Conservation (phyloP, 2,888 invertebrate species). For the Drosophila macrothrix region DNA sequence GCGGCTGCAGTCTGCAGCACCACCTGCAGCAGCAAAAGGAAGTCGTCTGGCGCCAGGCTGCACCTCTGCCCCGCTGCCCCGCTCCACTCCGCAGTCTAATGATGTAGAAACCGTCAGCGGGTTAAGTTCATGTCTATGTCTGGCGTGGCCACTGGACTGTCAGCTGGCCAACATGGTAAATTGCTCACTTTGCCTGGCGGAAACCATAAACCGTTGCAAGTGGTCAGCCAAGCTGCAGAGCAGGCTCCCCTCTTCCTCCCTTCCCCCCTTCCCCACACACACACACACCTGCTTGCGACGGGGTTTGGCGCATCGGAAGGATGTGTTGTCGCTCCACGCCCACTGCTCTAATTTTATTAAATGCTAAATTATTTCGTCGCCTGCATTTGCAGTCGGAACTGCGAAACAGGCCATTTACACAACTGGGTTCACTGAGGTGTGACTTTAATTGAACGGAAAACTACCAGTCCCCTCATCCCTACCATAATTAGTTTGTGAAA, state of each 20-base stretch:
- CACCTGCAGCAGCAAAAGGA: conserved; percentile 39
- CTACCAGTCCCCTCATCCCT: not conserved
- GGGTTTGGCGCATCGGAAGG: conserved; percentile 46
- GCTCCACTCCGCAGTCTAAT: conserved; percentile 41
- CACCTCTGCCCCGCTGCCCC: not conserved
- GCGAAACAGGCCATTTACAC: conserved; percentile 1
- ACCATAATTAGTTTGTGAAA: not conserved
- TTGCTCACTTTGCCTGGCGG: conserved; percentile 67
- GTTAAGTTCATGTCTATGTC: conserved; percentile 23
- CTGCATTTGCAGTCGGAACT: conserved; percentile 42
- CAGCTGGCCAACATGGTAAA: conserved; percentile 27
- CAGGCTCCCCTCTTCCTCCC: not conserved
- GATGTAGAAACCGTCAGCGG: conserved; percentile 58
- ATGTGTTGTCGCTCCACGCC: conserved; percentile 50
- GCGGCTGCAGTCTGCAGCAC: conserved; percentile 3
- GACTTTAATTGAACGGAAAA: conserved; percentile 21
- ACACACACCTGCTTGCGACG: not conserved
- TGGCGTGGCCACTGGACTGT: not conserved
- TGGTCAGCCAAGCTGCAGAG: conserved; percentile 36
- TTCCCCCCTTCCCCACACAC: not conserved
- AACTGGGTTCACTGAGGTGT: not conserved
- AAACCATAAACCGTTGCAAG: conserved; percentile 66
- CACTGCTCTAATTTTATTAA: conserved; percentile 65
- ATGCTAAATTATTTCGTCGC: conserved; percentile 64
- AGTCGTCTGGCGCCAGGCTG: conserved; percentile 62